phyloP scores from a whole-genome alignment of 2,797 vertebrate species.

The Gorsachius magnificus region DNA sequence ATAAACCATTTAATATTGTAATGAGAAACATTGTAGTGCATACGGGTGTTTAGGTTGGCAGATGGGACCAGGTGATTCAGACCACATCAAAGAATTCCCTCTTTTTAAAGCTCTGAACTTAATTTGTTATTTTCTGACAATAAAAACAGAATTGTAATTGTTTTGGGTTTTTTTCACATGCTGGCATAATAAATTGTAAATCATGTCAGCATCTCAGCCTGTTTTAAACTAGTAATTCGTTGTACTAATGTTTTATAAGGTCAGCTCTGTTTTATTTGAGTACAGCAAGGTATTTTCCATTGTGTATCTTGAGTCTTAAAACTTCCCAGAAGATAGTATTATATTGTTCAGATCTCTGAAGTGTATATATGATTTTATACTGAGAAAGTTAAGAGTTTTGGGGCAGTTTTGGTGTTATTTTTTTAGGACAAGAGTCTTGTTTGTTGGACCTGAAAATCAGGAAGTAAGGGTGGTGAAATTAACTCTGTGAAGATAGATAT shows the following conservation, averaged over 20 bases:
- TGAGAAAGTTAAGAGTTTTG: not conserved
- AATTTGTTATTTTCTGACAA: conserved; percentile 67
- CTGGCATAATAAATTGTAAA: conserved; percentile 44
- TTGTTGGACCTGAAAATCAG: not conserved
- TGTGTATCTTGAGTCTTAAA: not conserved
- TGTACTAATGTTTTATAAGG: conserved; percentile 20
- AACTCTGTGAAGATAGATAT: not conserved
- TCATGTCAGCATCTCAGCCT: conserved; percentile 38
- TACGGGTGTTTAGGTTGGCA: conserved; percentile 57
- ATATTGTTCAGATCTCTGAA: not conserved
- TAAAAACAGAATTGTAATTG: conserved; percentile 52
- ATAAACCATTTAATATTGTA: conserved; percentile 66
- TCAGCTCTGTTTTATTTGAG: conserved; percentile 5
- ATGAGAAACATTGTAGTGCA: conserved; percentile 42
- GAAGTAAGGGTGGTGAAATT: not conserved
- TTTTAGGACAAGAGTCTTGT: not conserved
- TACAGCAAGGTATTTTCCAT: not conserved
- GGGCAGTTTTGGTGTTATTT: not conserved
- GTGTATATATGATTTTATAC: not conserved
- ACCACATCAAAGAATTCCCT: conserved; percentile 64
- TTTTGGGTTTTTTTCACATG: not conserved
- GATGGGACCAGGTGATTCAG: conserved; percentile 60
- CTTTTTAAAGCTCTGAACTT: conserved; percentile 52
- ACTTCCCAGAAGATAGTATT: not conserved
- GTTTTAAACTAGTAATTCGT: not conserved